phyloP scores from a whole-genome alignment of 2,113 vertebrate species.

The Centropus bengalensis region DNA sequence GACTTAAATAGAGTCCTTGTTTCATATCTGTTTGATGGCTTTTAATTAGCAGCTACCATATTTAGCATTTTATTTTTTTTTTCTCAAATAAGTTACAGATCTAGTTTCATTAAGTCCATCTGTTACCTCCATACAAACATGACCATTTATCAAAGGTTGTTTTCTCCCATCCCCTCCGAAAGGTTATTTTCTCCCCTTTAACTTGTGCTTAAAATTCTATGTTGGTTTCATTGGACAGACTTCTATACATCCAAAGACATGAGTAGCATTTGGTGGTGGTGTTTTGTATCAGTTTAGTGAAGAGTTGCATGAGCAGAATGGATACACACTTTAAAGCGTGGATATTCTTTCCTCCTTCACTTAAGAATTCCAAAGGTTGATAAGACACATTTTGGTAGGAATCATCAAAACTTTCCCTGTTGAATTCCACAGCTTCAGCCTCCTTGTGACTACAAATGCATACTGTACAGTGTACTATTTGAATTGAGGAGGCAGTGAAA shows the following conservation, averaged over 20 bases:
- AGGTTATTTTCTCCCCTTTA: not conserved
- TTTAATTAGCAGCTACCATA: not conserved
- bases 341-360: not conserved
- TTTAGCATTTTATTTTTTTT: not conserved
- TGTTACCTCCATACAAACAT: not conserved
- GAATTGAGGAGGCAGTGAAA: not conserved
- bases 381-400: not conserved
- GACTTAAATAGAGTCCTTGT: not conserved
- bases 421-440: not conserved
- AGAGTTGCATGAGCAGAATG: not conserved
- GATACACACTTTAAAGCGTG: not conserved
- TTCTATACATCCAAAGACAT: not conserved
- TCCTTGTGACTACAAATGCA: not conserved
- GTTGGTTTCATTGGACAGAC: fast-evolving
- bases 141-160: not conserved
- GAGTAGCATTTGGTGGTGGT: not conserved
- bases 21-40: not conserved
- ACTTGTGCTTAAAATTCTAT: not conserved
- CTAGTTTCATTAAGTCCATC: not conserved
- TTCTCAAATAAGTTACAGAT: not conserved
- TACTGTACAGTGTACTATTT: not conserved
- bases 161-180: not conserved
- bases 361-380: not conserved
- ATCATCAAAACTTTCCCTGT: not conserved
- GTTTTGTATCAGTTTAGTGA: not conserved